Evolutionary conservation across 2,797 vertebrate species (phyloP), one percentile per base, ranked within the genome.

Genomic region (Bryconaethiops microstoma): DNA sequence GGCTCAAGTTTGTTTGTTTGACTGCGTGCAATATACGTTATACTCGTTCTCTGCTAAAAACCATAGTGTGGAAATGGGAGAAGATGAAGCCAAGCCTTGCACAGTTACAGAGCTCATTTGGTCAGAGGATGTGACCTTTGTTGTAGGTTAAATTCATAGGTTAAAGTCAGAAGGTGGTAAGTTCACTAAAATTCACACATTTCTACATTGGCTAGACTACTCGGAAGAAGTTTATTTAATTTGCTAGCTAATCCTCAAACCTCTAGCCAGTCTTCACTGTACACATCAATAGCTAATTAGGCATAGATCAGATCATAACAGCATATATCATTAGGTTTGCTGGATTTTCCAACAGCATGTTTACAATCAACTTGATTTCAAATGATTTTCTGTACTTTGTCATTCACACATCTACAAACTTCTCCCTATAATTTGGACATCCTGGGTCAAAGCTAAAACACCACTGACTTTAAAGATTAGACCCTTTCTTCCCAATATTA

Each of bases 1-100:
- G 52, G 42, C 77, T 77, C 74, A 23, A 50, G 62, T 67, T 71
- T 55, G 35, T 65, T 68, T 68, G 65, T 45, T 45, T 8, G 10
- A 14, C 25, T 62, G 68, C 13, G 12, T 23, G 7, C 39, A 14
- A 17, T 64, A 39, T 10, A 57, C 69, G 54, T 16, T 8, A 1
- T 17, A 29, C 14, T 42, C 52, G 55, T 48, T 39, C 60, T 25
- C 50, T 48, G 67, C 67, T 64, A 42, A 21, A 48, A 76, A 21
- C 23, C 14, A 35, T 7, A 17, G 14, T 45, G 48, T 65, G 2
- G 2, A 13, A 70, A 60, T 39, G 17, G 2, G 7, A 17, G 17
- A 25, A 35, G 2, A 23, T 13, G 50, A 50, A 16, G 35, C 23
- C 5, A 7, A 29, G 69, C 48, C 9, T 71, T 54, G 19, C 50